Base-by-base conservation (phyloP, 1,140 invertebrate genomes). In the Drosophila simulans region DNA sequence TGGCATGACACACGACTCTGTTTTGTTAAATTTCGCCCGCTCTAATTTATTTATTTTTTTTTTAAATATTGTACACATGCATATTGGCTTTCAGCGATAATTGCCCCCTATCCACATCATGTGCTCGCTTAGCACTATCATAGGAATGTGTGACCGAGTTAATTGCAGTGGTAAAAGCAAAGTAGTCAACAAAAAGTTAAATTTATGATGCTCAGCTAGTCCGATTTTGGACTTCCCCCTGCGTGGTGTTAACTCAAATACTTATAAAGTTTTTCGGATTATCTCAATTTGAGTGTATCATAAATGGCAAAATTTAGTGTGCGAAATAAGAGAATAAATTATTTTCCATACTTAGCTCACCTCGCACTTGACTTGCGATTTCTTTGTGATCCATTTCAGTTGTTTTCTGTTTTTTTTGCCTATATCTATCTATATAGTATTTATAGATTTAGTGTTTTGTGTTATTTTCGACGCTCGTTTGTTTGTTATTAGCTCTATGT, bases 291-390 rank as follows among this genome's bases (percentile, higher is more conserved):
- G 25, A 13, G 31, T 3, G n/a, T 15, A 27, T 43, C n/a, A 39
- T 37, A 31, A 64, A 27, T 43, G 45, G 51, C 8, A 63, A 42
- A 56, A 62, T 35, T 12, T 57, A 22, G 10, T 58, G 59, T 40
- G 56, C 13, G 27, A 42, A 57, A 58, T 20, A 42, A 20, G 45
- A 27, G 39, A 43, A 34, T 34, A 52, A 66, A 65, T 52, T 13
- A 52, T 42, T 69, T 62, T 78, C 76, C 83, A 77, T 86, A 86
- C 83, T 86, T 86, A 86, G 80, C 90, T 91, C 85, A 91, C 90
- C 90, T 91, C 90, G 90, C 90, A 91, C 90, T 91, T 91, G 73
- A 90, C 90, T 91, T 80, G 90, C 85, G 83, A 91, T 90, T 77
- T 75, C 85, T 76, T 91, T 90, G 78, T 91, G 89, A 91, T 91